Evolutionary conservation across 2,888 invertebrate species (phyloP), one percentile per base, ranked within the genome.

Genomic region (Ctenicera cuprea): DNA sequence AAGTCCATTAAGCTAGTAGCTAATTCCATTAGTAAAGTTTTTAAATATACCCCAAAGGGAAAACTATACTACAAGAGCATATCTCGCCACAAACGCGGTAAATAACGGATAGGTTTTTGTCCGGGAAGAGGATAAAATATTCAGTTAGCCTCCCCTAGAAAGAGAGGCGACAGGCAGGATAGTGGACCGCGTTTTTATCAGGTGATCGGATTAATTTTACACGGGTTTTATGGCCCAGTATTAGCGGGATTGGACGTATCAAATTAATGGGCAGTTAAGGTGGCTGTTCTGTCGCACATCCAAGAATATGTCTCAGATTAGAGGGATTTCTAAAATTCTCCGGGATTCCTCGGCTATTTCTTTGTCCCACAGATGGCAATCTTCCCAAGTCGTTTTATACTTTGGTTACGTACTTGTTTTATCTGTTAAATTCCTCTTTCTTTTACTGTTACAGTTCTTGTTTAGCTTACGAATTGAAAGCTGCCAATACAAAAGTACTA

Each of bases 221-320:
- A 71, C 43, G 73, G 70, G 73, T 64, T 75, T 72, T 75, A 73
- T 61, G 50, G 65, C 52, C 22, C 59, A 26, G 77, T 76, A 76
- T 76, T 75, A 76, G 72, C 64, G 54, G 65, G 72, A 74, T 76
- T 68, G 75, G 75, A 62, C 76, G 73, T 73, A 74, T 74, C 71
- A 77, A 77, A 77, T 77, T 77, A 77, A 77, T 77, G 77, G 76
- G 65, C 75, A 74, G 75, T 72, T 77, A 77, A 73, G 62, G 68
- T 69, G 63, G 75, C 63, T 54, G 43, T 63, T 69, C 63, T 65
- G 61, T 73, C 68, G 54, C 54, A 57, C 73, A 69, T 69, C 59
- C 52, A 43, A 64, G 69, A 73, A 64, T 69, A 69, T 73, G 73
- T 73, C 57, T 57, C 57, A 48, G 68, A 69, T 69, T 73, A 62